Evolutionary conservation across 2,113 vertebrate genomes (phyloP).

Genomic region (Periophthalmodon schlosseri): DNA sequence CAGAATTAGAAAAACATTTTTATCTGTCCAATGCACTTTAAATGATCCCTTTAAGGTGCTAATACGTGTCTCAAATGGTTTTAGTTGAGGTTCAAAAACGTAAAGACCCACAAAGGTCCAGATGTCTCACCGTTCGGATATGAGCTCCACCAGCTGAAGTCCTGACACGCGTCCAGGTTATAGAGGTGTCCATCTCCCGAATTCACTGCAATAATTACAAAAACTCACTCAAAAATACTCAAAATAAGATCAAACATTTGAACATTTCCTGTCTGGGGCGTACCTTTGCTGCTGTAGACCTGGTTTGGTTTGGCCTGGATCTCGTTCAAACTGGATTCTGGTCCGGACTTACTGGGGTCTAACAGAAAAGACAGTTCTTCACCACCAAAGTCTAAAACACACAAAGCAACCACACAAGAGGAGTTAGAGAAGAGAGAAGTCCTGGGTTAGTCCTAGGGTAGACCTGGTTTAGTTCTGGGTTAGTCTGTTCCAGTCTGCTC

Average conservation of each 20-base stretch:
- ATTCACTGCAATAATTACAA: constrained; percentile 32
- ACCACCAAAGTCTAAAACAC: constrained; percentile 75
- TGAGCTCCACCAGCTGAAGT: constrained; percentile 75
- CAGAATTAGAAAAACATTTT: too few relatives aligned
- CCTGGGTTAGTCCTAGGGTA: background rate
- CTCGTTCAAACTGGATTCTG: constrained; percentile 59
- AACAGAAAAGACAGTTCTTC: constrained; percentile 84
- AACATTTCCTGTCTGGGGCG: too few relatives aligned
- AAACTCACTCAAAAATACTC: background rate
- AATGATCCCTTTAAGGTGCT: too few relatives aligned
- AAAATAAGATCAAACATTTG: background rate
- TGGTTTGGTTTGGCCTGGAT: constrained; percentile 58
- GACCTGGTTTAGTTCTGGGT: background rate
- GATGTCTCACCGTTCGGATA: constrained; percentile 71
- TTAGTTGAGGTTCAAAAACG: too few relatives aligned
- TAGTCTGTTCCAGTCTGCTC: background rate
- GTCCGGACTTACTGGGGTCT: constrained; percentile 69
- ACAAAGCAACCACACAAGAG: constrained; percentile 34
- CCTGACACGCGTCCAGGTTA: constrained; percentile 75
- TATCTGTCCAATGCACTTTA: too few relatives aligned
- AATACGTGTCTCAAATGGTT: too few relatives aligned
- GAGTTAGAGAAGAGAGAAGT: background rate
- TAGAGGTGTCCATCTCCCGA: constrained; percentile 60
- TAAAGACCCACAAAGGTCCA: too few relatives aligned
- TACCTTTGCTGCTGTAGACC: constrained; percentile 67